A percentile compares a stretch with the other conserved stretches of the same genome.
These are phyloP conservation scores for Blera fallax DNA, from an alignment of 2,888 invertebrate genomes.

Conservation along the genomic window DNA sequence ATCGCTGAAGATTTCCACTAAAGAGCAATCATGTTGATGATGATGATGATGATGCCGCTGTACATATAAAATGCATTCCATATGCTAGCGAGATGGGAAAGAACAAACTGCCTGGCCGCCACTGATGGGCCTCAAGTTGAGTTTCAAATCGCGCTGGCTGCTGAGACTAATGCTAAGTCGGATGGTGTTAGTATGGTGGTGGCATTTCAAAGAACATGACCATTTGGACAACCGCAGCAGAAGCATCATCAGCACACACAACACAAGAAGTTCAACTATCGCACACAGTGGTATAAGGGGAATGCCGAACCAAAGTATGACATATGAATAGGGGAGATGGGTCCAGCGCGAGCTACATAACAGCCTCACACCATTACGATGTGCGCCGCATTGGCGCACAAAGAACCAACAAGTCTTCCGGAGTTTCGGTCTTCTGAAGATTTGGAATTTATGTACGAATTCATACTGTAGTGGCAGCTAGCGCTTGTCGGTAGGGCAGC, in stretches of 20 bases:
- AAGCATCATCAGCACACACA: conserved; percentile 31
- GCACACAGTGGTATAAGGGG: neutral
- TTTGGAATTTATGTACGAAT: conserved; percentile 70
- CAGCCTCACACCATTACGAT: conserved; percentile 28
- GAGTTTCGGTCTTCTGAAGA: conserved; percentile 53
- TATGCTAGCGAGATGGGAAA: conserved; percentile 30
- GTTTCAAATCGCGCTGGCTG: neutral
- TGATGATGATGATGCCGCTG: conserved; percentile 60
- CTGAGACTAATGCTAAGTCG: conserved; percentile 55
- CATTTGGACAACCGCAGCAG: conserved; percentile 66
- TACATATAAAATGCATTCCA: conserved; percentile 69
- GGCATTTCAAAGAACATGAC: conserved; percentile 70
- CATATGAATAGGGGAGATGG: conserved; percentile 69
- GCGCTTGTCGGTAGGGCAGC: conserved; percentile 29
- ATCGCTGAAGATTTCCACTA: conserved; percentile 70
- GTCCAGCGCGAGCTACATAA: conserved; percentile 26
- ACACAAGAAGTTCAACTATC: conserved; percentile 47
- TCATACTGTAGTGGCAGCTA: conserved; percentile 56
- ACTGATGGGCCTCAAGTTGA: conserved; percentile 51
- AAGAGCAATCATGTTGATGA: conserved; percentile 72
- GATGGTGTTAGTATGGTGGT: conserved; percentile 57
- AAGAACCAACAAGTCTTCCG: conserved; percentile 64
- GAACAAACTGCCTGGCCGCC: conserved; percentile 29
- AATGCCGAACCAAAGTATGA: conserved; percentile 48
- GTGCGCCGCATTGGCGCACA: neutral